Evolutionary conservation across 92 coral and sea anemone species (phyloP).

Genomic region (Muricea muricata): DNA sequence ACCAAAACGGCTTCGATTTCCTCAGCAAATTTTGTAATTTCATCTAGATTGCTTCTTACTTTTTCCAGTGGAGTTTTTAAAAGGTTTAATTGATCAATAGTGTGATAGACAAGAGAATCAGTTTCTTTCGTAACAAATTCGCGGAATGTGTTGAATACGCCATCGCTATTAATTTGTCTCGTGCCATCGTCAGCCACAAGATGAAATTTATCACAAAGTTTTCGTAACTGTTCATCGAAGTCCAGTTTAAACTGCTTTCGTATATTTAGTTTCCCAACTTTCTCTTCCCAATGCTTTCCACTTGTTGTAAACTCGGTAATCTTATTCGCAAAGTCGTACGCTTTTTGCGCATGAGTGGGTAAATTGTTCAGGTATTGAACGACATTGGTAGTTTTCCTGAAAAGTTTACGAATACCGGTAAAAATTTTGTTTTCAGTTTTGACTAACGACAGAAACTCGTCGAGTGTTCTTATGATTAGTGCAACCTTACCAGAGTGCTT

Average conservation of each 20-base stretch:
- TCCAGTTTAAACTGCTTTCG: conserved; percentile 69
- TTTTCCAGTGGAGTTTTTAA: conserved; percentile 75
- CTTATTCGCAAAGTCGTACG: conserved; percentile 82
- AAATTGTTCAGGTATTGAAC: conserved; percentile 66
- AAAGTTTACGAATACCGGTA: conserved; percentile 65
- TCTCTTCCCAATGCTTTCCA: conserved; percentile 69
- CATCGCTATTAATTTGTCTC: conserved; percentile 62
- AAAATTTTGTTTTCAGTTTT: conserved; percentile 79
- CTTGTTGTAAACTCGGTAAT: conserved; percentile 73
- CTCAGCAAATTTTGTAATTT: conserved; percentile 59
- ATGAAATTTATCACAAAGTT: conserved; percentile 76
- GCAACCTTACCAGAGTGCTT: conserved; percentile 78
- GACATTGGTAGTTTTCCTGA: conserved; percentile 65
- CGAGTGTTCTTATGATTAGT: conserved; percentile 72
- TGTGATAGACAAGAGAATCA: conserved; percentile 64
- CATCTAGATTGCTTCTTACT: conserved; percentile 63
- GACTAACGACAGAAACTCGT: conserved; percentile 79
- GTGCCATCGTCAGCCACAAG: conserved; percentile 63
- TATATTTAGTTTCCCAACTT: conserved; percentile 75
- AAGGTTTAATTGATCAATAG: conserved; percentile 64
- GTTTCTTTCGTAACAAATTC: conserved; percentile 75
- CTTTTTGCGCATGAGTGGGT: conserved; percentile 81
- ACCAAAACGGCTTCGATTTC: conserved; percentile 68
- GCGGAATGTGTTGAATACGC: conserved; percentile 70
- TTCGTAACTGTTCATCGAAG: conserved; percentile 71